phyloP scores from a whole-genome alignment of 1,140 invertebrate genomes.

The Zaprionus taronus region DNA sequence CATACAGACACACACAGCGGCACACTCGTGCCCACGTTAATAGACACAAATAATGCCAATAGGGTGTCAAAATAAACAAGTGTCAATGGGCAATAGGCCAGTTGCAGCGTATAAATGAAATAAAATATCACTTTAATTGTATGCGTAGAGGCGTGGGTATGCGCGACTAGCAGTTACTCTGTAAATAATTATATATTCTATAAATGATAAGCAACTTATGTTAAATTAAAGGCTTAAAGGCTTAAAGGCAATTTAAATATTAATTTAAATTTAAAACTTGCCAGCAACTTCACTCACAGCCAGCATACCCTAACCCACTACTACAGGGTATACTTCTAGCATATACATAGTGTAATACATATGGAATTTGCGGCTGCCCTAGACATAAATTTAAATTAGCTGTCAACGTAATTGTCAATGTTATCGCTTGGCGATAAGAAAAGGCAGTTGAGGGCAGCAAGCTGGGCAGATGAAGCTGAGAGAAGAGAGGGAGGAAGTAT shows the following conservation, averaged over 20 bases:
- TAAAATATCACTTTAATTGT: slow-evolving; percentile 59
- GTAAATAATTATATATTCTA: neutral
- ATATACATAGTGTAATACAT: slow-evolving; percentile 43
- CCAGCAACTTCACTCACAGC: neutral
- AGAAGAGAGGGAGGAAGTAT: neutral
- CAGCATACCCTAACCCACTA: neutral
- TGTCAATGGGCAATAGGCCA: slow-evolving; percentile 70
- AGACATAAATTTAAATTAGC: slow-evolving; percentile 79
- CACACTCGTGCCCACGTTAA: slow-evolving; percentile 6
- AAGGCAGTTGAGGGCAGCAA: neutral
- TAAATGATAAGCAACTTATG: too few species aligned
- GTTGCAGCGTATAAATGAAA: slow-evolving; percentile 52
- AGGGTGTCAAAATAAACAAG: slow-evolving; percentile 78
- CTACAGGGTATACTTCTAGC: slow-evolving; percentile 11
- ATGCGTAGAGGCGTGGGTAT: neutral
- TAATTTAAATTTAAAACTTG: neutral
- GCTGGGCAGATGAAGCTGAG: neutral
- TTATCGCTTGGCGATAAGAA: slow-evolving; percentile 49
- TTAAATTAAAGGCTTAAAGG: neutral
- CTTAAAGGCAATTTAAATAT: neutral
- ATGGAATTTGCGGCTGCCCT: slow-evolving; percentile 56
- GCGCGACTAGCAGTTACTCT: neutral
- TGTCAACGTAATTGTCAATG: slow-evolving; percentile 75
- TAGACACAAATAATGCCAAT: slow-evolving; percentile 36
- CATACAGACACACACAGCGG: neutral